These are phyloP conservation scores for Drosophila mimica DNA, from an alignment of 2,888 invertebrate species.

Conservation along the genomic window DNA sequence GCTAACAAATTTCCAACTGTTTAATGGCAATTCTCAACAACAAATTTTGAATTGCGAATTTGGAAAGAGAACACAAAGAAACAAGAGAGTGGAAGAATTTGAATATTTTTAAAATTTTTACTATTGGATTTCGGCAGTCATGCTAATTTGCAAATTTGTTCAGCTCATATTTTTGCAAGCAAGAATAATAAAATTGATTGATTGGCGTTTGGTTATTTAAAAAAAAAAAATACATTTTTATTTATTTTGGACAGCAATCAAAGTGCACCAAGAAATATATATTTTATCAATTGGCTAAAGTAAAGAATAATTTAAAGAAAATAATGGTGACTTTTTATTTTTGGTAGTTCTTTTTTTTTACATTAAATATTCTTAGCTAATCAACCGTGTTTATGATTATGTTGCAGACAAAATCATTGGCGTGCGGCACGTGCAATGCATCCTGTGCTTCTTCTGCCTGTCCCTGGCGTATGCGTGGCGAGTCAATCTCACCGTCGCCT, in stretches of 20 bases:
- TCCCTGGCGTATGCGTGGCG: conserved; percentile 88
- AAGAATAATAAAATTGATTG: background rate
- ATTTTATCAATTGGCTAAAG: background rate
- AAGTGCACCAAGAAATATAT: background rate
- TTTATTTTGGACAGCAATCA: background rate
- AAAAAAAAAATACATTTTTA: background rate
- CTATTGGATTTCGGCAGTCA: background rate
- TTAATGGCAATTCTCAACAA: background rate
- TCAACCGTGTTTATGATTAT: conserved; percentile 4
- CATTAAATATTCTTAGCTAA: background rate
- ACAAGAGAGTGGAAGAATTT: background rate
- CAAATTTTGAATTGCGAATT: background rate
- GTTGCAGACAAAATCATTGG: conserved; percentile 85
- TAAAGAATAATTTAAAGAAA: background rate
- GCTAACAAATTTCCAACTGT: background rate
- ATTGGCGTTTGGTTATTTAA: background rate
- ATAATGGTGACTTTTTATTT: background rate
- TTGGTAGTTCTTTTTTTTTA: background rate
- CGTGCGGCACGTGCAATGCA: conserved; percentile 88
- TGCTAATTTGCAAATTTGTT: background rate
- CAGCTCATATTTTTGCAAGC: background rate
- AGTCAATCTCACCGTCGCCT: conserved; percentile 89
- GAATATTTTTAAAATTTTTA: background rate
- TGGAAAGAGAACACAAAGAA: background rate
- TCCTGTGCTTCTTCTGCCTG: conserved; percentile 88